A percentile compares a stretch with the other conserved stretches of the same genome.
Conservation (phyloP, 2,113 vertebrate species). For the Corydoras sp. region DNA sequence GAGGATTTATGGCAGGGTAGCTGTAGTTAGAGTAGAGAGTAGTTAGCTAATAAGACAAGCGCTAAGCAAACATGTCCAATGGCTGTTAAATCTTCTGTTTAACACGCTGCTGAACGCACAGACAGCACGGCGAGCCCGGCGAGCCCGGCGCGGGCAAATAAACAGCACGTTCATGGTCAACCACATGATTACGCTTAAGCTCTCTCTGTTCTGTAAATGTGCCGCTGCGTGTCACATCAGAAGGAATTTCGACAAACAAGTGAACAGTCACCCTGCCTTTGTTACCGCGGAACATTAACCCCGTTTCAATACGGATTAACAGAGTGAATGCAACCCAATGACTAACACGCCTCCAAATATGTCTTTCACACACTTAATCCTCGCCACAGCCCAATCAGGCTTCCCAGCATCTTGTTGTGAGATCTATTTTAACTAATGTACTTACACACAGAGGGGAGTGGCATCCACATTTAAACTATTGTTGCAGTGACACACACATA, state of each 20-base stretch:
- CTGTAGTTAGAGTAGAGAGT: constrained; percentile 14
- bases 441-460: no score
- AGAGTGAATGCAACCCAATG: constrained; percentile 9
- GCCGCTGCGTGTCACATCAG: not conserved
- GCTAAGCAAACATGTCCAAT: constrained; percentile 39
- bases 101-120: constrained; percentile 18
- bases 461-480: no score
- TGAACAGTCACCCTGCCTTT: constrained; percentile 11
- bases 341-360: constrained; percentile 13
- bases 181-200: constrained; percentile 29
- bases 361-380: constrained; percentile 27
- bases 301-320: not conserved
- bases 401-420: constrained; percentile 10
- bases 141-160: constrained; percentile 19
- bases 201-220: constrained; percentile 6
- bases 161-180: constrained; percentile 18
- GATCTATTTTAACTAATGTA: no score
- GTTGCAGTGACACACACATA: no score
- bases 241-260: constrained; percentile 5
- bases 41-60: constrained; percentile 29
- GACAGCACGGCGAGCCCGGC: not conserved
- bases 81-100: constrained; percentile 25
- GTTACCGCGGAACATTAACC: constrained; percentile 7
- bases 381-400: constrained; percentile 12
- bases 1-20: constrained; percentile 24